Conservation (phyloP, 2,113 vertebrate species). For the Myxocyprinus asiaticus region DNA sequence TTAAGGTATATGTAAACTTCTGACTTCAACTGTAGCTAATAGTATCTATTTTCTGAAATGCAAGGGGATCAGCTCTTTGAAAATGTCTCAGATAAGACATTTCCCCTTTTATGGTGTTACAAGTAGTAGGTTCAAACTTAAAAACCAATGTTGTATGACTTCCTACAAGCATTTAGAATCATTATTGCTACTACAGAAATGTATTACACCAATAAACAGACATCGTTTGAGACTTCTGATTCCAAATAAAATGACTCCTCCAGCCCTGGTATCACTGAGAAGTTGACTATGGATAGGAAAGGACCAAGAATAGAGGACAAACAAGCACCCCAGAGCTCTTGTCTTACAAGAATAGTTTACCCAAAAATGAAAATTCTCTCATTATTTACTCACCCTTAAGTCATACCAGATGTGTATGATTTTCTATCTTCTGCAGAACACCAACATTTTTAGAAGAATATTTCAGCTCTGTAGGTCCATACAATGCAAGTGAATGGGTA, state of each 20-base stretch:
- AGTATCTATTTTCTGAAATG: conserved; percentile 13
- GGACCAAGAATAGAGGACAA: neutral
- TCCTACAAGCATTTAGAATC: neutral
- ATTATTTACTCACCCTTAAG: too few relatives aligned
- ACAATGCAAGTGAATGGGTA: too few relatives aligned
- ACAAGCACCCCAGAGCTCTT: too few relatives aligned
- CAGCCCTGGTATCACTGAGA: neutral
- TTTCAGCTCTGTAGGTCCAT: too few relatives aligned
- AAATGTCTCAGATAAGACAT: conserved; percentile 1
- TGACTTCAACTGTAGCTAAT: conserved; percentile 32
- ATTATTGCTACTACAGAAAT: conserved; percentile 7
- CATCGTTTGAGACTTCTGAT: neutral
- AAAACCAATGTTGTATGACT: neutral
- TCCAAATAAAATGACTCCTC: neutral
- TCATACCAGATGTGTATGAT: too few relatives aligned
- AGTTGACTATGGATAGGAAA: neutral
- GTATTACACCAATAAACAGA: neutral
- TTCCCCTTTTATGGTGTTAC: conserved; percentile 9
- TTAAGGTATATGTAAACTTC: too few relatives aligned
- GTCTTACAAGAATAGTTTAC: too few relatives aligned
- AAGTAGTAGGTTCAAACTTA: neutral
- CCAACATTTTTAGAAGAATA: too few relatives aligned
- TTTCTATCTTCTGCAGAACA: too few relatives aligned
- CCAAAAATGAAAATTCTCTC: too few relatives aligned
- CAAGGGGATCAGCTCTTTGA: conserved; percentile 27